Base-by-base conservation (phyloP, 1,140 invertebrate genomes). In the Sycobia sp. region DNA sequence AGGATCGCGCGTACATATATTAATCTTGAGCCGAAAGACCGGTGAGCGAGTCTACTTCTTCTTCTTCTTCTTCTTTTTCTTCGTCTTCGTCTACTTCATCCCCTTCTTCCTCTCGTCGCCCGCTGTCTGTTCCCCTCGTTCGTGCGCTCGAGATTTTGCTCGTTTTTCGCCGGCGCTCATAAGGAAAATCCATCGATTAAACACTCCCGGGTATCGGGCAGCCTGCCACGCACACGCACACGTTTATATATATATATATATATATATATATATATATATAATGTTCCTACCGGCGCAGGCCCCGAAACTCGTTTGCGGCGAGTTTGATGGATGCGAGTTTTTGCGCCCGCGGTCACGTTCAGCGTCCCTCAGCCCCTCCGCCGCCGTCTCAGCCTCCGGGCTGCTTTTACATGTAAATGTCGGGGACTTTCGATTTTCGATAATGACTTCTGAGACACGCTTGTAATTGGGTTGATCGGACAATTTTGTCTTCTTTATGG, bases 381-480 rank as follows among this genome's bases (percentile, higher is more conserved):
- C n/a, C n/a, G n/a, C n/a, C n/a, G n/a, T n/a, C n/a, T n/a, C n/a
- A n/a, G n/a, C n/a, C n/a, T n/a, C n/a, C n/a, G n/a, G n/a, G n/a
- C n/a, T n/a, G n/a, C 11, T n/a, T 38, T 47, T 38, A 51, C 32
- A 44, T 54, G 38, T 55, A 38, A 47, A 54, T 62, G 43, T 41
- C 61, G n/a, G 41, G 61, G 44, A 63, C 61, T 63, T 63, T 63
- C 61, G 32, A 63, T 50, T 56, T 63, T 56, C 43, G 36, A 56
- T 41, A 50, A 32, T 41, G 36, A 50, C 53, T 55, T 47, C 25
- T 0, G 14, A 55, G 29, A 32, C 5, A 14, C 16, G 34, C 46
- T 56, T 29, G 61, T 56, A 63, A 63, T 63, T 56, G 25, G 34
- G 27, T 41, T 63, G 44, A 49, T 56, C 36, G 25, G n/a, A 47